phyloP scores from a whole-genome alignment of 1,140 invertebrate species.

The Aphis gossypii region DNA sequence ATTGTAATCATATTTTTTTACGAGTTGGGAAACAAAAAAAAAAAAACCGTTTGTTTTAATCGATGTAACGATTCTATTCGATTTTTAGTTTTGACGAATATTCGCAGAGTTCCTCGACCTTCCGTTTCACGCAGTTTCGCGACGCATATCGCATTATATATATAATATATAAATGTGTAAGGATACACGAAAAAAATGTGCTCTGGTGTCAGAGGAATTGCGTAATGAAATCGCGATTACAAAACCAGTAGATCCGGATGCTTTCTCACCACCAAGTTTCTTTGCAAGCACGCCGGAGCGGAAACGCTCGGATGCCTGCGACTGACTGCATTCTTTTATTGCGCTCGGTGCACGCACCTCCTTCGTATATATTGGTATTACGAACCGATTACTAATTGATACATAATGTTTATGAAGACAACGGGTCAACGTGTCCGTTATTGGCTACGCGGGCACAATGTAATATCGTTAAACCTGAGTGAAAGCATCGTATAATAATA shows the following conservation, averaged over 20 bases:
- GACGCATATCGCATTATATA: not conserved
- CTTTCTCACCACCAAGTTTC: conserved; percentile 45
- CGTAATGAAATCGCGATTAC: conserved; percentile 29
- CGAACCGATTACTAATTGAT: conserved; percentile 34
- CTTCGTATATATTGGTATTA: not conserved
- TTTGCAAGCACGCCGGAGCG: conserved; percentile 15
- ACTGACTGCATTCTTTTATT: conserved; percentile 50
- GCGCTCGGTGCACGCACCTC: not conserved
- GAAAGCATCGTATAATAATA: not conserved
- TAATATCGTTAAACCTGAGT: not conserved
- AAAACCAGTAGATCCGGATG: conserved; percentile 51
- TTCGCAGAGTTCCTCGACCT: not conserved
- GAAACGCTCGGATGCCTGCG: conserved; percentile 25
- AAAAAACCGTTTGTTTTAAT: not conserved
- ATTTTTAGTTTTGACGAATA: not conserved
- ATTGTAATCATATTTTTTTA: not conserved
- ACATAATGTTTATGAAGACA: conserved; percentile 13
- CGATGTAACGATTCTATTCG: not conserved
- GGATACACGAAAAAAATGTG: not conserved
- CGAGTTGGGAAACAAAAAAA: not conserved
- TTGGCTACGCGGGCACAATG: not conserved
- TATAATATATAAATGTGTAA: not conserved
- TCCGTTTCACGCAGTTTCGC: not conserved
- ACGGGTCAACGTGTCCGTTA: conserved; percentile 39
- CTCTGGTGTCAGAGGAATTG: not conserved